A percentile compares a stretch with the other conserved stretches of the same genome.
phyloP scores from a whole-genome alignment of 1,140 invertebrate species.

The Physella acuta region DNA sequence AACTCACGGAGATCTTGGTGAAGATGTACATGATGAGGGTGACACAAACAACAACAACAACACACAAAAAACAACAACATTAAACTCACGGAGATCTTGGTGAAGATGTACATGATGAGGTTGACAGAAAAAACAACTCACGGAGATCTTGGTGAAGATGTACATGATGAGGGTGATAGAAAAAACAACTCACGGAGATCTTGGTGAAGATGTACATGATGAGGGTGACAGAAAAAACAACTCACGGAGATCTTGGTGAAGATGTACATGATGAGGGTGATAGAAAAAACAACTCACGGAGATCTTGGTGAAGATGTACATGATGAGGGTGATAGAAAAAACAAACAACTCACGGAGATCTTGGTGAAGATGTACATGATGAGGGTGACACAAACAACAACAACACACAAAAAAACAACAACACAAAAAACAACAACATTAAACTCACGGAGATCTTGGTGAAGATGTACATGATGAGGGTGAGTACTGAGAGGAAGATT shows the following conservation, averaged over 20 bases:
- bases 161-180: not conserved
- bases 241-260: not conserved
- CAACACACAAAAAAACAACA: no score
- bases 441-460: slow-evolving; percentile 68
- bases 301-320: not conserved
- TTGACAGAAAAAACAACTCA: no score
- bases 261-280: not conserved
- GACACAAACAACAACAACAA: no score
- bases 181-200: not conserved
- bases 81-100: slow-evolving; percentile 67
- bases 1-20: not conserved
- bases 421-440: no score
- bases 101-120: no score
- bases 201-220: not conserved
- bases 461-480: slow-evolving; percentile 67
- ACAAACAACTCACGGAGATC: not conserved
- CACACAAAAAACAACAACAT: no score
- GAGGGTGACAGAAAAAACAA: not conserved
- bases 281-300: not conserved
- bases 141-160: not conserved
- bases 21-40: not conserved
- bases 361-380: not conserved
- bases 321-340: not conserved
- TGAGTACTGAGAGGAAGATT: slow-evolving; percentile 65
- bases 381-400: no score